These are phyloP conservation scores for Lamprologus sp. DNA, from an alignment of 2,113 vertebrate species.

Conservation along the genomic window DNA sequence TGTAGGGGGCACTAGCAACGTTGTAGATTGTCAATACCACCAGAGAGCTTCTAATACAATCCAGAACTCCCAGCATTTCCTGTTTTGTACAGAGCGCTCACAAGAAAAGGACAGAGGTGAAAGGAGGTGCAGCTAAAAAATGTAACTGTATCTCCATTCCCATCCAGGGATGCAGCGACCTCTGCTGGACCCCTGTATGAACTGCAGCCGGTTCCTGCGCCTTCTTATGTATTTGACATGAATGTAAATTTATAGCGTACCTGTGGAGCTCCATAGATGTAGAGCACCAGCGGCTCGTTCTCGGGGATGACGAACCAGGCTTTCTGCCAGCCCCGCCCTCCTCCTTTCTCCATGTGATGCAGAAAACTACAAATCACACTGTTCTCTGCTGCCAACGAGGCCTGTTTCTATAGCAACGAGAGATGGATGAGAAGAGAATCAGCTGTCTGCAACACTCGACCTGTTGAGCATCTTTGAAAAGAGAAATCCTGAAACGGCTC, in stretches of 20 bases:
- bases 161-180: neutral
- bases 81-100: neutral
- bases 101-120: neutral
- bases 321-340: slow-evolving; percentile 83
- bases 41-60: neutral
- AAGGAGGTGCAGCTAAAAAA: neutral
- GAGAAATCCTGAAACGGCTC: neutral
- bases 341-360: slow-evolving; percentile 85
- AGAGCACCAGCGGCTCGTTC: slow-evolving; percentile 86
- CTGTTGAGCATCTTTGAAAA: rapidly evolving
- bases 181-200: rapidly evolving
- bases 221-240: rapidly evolving
- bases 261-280: slow-evolving; percentile 89
- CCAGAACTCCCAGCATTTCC: neutral
- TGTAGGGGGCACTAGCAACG: neutral
- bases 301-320: slow-evolving; percentile 89
- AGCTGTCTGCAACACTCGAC: neutral
- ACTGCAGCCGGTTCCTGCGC: neutral
- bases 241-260: slow-evolving; percentile 14
- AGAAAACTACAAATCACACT: slow-evolving; percentile 87
- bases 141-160: neutral
- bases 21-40: neutral
- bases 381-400: slow-evolving; percentile 85
- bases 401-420: slow-evolving; percentile 77
- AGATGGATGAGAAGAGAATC: neutral